Base-by-base conservation (phyloP, 1,140 invertebrate species). In the Trachymyrmex septentrionalis region DNA sequence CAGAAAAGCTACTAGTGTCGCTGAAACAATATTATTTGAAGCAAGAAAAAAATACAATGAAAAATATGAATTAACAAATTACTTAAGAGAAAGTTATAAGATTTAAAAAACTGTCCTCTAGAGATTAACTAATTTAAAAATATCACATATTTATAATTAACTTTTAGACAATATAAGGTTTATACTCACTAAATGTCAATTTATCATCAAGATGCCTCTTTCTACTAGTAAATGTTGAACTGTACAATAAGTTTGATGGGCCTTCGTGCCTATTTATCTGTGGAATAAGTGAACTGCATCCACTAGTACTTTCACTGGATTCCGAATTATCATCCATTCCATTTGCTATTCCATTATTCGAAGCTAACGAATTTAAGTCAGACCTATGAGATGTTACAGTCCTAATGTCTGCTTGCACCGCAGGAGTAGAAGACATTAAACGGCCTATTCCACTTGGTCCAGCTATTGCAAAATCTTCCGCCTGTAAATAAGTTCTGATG, bases 221-320 rank as follows among this genome's bases (percentile, higher is more conserved):
- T 88, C 93, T 95, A 34, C 21, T 92, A 12, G 85, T 44, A 87
- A 93, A 95, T 19, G 88, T 81, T 16, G 92, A 92, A 86, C 82
- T 93, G 53, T 94, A 94, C 50, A 85, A 87, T 16, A 89, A 81
- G 81, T 92, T 92, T 27, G 92, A 90, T 64, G 92, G 86, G 61
- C 87, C 91, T 61, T 95, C 95, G 90, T 95, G 93, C 86, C 94
- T 92, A 75, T 93, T 95, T 19, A 91, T 94, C 87, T 96, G 95
- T 12, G 95, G 95, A 87, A 96, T 95, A 24, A 96, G 91, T 9
- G 96, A 96, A 80, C 95, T 96, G 81, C 95, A 96, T 19, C 95
- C 95, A 89, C 96, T 96, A 3, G 96, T 96, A 34, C 95, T 96
- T 85, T 96, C 95, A 82, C 95, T 95, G 0, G 94, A 95, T 84